Percentiles rank a stretch among this genome's conserved stretches.
phyloP scores from a whole-genome alignment of 2,888 invertebrate genomes.

The Cryptocheilus praepositus region DNA sequence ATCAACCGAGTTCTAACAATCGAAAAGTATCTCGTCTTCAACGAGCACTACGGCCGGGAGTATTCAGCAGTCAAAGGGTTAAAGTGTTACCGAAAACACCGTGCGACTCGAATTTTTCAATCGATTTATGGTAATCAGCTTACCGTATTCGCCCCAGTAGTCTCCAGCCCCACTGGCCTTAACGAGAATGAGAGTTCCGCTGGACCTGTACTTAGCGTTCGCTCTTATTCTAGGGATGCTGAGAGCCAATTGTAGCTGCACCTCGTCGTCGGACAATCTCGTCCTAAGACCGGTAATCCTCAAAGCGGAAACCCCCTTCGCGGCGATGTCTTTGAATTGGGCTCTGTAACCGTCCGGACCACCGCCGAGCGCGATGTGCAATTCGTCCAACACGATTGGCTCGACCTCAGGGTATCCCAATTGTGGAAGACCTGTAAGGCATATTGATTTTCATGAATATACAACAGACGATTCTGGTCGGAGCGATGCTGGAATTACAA shows the following conservation, averaged over 20 bases:
- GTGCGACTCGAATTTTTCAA: too few species aligned
- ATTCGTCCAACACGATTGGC: slow-evolving; percentile 88
- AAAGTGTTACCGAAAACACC: too few species aligned
- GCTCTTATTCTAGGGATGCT: slow-evolving; percentile 88
- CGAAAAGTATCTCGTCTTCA: too few species aligned
- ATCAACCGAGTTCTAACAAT: too few species aligned
- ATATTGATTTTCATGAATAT: neutral
- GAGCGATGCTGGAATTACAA: too few species aligned
- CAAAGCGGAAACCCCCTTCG: slow-evolving; percentile 87
- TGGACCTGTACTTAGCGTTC: slow-evolving; percentile 87
- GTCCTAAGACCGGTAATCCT: slow-evolving; percentile 87
- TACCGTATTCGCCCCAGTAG: slow-evolving; percentile 93
- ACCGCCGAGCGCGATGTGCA: slow-evolving; percentile 86
- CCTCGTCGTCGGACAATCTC: slow-evolving; percentile 77
- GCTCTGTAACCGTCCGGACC: slow-evolving; percentile 90
- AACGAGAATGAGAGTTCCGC: slow-evolving; percentile 86
- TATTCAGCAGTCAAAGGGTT: too few species aligned
- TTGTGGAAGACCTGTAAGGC: slow-evolving; percentile 66
- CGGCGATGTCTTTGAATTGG: slow-evolving; percentile 86
- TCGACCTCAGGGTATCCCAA: slow-evolving; percentile 78
- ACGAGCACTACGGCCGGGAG: too few species aligned
- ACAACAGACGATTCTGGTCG: too few species aligned
- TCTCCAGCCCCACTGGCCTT: slow-evolving; percentile 91
- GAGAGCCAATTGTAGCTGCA: slow-evolving; percentile 88
- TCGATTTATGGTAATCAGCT: neutral